phyloP scores from a whole-genome alignment of 2,113 vertebrate species.

The Eptesicus fuscus region DNA sequence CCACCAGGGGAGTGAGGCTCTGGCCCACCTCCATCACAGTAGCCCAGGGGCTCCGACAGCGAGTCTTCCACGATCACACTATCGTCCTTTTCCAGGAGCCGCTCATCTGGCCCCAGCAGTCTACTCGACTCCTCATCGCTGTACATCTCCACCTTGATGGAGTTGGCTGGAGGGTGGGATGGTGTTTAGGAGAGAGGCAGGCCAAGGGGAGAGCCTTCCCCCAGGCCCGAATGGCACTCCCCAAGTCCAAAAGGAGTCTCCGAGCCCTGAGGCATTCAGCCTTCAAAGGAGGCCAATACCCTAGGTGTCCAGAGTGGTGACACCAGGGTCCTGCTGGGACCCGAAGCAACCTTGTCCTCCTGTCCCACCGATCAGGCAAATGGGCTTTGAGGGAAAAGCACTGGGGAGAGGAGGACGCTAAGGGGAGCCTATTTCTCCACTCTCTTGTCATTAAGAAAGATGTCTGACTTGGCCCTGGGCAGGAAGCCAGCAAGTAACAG shows the following conservation, averaged over 20 bases:
- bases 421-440: constrained; percentile 4
- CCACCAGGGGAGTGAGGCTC: constrained; percentile 90
- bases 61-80: constrained; percentile 83
- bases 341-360: neutral
- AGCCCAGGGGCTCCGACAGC: constrained; percentile 83
- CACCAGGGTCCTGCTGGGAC: neutral
- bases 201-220: neutral
- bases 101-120: constrained; percentile 82
- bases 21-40: constrained; percentile 86
- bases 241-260: neutral
- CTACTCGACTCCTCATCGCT: constrained; percentile 91
- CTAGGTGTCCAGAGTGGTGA: neutral
- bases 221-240: neutral
- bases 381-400: neutral
- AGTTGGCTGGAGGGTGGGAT: constrained; percentile 82
- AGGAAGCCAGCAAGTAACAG: constrained; percentile 61
- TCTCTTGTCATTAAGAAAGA: constrained; percentile 59
- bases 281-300: neutral
- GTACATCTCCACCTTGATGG: constrained; percentile 97
- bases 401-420: neutral
- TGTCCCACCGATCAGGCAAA: neutral
- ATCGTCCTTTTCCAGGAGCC: constrained; percentile 85
- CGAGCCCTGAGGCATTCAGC: neutral
- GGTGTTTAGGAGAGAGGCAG: constrained; percentile 22
- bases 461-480: constrained; percentile 51